A percentile compares a stretch with the other conserved stretches of the same genome.
Evolutionary conservation across 2,113 vertebrate genomes (phyloP).

Genomic region (Marmota monax): DNA sequence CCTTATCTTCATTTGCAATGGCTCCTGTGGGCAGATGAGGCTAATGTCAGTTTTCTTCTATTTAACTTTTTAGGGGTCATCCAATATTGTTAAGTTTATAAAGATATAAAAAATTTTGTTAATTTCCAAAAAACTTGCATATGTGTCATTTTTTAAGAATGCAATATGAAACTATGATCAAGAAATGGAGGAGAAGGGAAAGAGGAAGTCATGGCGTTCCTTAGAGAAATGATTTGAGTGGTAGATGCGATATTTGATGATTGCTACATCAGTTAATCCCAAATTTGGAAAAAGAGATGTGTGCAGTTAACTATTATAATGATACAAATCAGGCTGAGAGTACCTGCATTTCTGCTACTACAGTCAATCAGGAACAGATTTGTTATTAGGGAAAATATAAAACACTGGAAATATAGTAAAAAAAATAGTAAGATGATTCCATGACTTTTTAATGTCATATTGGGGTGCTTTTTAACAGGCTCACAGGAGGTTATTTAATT

Average conservation of each 20-base stretch:
- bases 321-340: background rate
- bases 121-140: background rate
- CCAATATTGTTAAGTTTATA: background rate
- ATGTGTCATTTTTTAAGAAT: background rate
- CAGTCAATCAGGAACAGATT: background rate
- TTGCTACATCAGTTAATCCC: background rate
- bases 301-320: constrained; percentile 12
- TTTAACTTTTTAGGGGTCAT: background rate
- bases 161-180: constrained; percentile 14
- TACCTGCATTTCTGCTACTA: background rate
- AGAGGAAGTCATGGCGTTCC: background rate
- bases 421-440: background rate
- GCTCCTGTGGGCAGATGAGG: background rate
- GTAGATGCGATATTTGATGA: background rate
- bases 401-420: background rate
- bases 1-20: background rate
- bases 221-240: constrained; percentile 35
- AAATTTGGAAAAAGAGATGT: background rate
- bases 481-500: background rate
- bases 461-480: background rate
- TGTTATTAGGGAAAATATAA: background rate
- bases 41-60: background rate
- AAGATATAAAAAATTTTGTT: constrained; percentile 47
- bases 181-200: background rate
- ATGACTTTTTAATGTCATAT: background rate